Evolutionary conservation across 2,888 invertebrate species (phyloP), one percentile per base, ranked within the genome.

Genomic region (Pollenia labialis): DNA sequence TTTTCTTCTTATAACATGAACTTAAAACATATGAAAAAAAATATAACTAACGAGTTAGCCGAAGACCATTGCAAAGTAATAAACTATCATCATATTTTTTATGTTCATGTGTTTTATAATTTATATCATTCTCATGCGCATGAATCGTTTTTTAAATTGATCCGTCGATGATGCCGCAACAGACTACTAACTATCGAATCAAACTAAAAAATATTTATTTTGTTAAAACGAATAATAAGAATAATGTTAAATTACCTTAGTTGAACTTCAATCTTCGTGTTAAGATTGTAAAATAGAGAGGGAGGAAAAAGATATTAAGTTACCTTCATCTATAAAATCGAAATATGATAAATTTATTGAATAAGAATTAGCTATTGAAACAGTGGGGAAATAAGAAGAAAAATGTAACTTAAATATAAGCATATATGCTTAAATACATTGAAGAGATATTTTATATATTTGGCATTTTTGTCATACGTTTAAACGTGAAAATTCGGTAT

Each of bases 131-230:
- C 75, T 79, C 69, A 82, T 81, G 85, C 82, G 79, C 85, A 82
- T 82, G 85, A 86, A 86, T 86, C 82, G 85, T 79, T 86, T 86
- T 86, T 82, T 86, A 86, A 86, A 86, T 86, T 86, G 85, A 86
- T 86, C 79, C 82, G 75, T 86, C 79, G 77, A 68, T 82, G 60
- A 48, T 86, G 79, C 79, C 56, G 82, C 79, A 14, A 66, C 77
- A 74, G 68, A 81, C 85, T 77, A 60, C 44, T 42, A 48, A 72
- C 71, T 18, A 71, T 76, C 54, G 69, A 16, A 48, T 71, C 52
- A 62, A 81, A 58, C 52, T 66, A 69, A 46, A 9, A 64, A 50
- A 68, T 72, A 81, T 81, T 75, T 68, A 75, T 75, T 68, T 52
- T 62, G 18, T 40, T 75, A 44, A 12, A 56, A 64, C 50, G 40